Conservation (phyloP, 2,113 vertebrate species). For the Orthonyx spaldingii region DNA sequence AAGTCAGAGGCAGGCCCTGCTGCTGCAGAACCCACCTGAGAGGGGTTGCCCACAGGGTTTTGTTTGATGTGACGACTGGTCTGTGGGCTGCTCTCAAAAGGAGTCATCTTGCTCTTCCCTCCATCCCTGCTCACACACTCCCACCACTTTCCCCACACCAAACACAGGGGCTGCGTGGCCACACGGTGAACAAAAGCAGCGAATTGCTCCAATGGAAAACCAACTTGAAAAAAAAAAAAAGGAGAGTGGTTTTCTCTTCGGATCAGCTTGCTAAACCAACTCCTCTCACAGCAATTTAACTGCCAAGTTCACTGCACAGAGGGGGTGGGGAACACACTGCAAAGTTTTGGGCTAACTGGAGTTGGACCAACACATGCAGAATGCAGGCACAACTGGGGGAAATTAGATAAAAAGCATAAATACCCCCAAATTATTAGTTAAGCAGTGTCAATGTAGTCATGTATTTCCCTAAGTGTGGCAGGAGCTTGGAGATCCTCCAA, state of each 20-base stretch:
- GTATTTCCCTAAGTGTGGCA: not conserved
- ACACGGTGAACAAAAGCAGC: rapidly evolving
- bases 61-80: not conserved
- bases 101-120: not conserved
- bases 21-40: not conserved
- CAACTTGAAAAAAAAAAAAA: not conserved
- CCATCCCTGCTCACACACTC: not conserved
- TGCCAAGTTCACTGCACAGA: not conserved
- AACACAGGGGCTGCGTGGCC: not conserved
- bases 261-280: not conserved
- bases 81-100: not conserved
- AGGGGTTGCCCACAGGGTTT: not conserved
- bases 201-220: conserved; percentile 5
- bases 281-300: not conserved
- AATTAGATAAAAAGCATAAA: not conserved
- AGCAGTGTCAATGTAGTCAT: not conserved
- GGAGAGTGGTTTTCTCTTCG: not conserved
- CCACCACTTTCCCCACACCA: not conserved
- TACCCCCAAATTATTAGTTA: not conserved
- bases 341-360: not conserved
- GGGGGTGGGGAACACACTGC: not conserved
- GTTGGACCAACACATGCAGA: not conserved
- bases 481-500: not conserved
- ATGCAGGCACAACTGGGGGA: no score
- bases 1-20: not conserved